Conservation (phyloP, 2,113 vertebrate genomes). For the Mola mola region DNA sequence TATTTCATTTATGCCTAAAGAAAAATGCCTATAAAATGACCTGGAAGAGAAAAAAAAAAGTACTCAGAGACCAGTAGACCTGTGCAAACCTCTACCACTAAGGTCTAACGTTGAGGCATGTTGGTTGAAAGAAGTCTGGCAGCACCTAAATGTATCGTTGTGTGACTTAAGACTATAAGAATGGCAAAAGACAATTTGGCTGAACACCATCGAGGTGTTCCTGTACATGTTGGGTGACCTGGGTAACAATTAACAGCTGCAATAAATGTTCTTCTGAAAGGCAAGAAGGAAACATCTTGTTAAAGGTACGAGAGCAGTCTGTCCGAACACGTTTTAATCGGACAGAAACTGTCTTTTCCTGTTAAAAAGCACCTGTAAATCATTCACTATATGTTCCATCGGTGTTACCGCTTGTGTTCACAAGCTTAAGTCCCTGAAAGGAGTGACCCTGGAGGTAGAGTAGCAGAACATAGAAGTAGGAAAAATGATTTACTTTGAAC, state of each 20-base stretch:
- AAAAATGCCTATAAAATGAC: no score
- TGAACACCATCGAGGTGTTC: background rate
- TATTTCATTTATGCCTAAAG: no score
- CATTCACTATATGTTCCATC: no score
- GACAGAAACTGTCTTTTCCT: constrained; percentile 3
- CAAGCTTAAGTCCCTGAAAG: constrained; percentile 41
- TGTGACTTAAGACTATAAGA: no score
- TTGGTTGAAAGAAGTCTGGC: no score
- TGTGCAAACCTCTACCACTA: no score
- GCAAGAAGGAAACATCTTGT: constrained; percentile 10
- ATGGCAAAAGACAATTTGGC: background rate
- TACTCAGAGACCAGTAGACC: no score
- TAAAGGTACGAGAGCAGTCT: background rate
- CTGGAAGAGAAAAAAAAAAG: no score
- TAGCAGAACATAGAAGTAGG: constrained; percentile 9
- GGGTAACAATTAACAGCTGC: constrained; percentile 11
- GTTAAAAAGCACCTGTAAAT: no score
- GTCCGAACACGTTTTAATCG: background rate
- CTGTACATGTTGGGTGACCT: constrained; percentile 7
- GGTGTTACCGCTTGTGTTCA: no score
- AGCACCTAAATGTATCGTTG: no score
- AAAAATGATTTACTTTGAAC: constrained; percentile 22
- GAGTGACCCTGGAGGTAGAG: background rate
- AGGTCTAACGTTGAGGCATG: no score
- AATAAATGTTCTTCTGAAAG: constrained; percentile 15